Evolutionary conservation across 2,797 vertebrate species (phyloP).

Genomic region (Peromyscus attwateri): DNA sequence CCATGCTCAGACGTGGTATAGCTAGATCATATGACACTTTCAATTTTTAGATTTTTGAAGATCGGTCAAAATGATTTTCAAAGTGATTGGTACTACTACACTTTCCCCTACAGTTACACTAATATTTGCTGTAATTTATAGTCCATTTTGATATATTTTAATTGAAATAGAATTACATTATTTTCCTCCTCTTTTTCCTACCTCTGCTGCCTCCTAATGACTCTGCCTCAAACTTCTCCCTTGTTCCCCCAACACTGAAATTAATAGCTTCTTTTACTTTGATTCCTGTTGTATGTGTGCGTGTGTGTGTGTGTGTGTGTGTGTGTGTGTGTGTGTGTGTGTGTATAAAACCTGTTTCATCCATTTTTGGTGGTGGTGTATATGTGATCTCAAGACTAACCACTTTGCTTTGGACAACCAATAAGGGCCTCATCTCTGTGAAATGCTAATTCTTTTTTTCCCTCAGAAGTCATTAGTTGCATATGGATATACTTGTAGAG

Average conservation of each 20-base stretch:
- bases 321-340: too few species aligned
- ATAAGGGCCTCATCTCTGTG: neutral
- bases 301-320: too few species aligned
- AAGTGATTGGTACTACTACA: neutral
- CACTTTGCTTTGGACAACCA: neutral
- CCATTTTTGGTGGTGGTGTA: neutral
- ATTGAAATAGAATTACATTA: neutral
- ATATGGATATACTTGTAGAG: neutral
- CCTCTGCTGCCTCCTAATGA: neutral
- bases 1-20: neutral
- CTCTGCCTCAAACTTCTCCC: neutral
- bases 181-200: neutral
- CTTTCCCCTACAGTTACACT: neutral
- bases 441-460: neutral
- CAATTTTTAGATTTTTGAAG: neutral
- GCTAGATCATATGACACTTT: neutral
- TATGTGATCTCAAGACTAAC: neutral
- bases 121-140: neutral
- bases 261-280: neutral
- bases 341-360: neutral
- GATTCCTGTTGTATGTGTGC: neutral
- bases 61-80: neutral
- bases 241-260: neutral
- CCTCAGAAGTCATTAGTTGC: neutral
- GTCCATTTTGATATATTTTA: neutral